Evolutionary conservation across 2,888 invertebrate genomes (phyloP).

Genomic region (Brachyptera putata): DNA sequence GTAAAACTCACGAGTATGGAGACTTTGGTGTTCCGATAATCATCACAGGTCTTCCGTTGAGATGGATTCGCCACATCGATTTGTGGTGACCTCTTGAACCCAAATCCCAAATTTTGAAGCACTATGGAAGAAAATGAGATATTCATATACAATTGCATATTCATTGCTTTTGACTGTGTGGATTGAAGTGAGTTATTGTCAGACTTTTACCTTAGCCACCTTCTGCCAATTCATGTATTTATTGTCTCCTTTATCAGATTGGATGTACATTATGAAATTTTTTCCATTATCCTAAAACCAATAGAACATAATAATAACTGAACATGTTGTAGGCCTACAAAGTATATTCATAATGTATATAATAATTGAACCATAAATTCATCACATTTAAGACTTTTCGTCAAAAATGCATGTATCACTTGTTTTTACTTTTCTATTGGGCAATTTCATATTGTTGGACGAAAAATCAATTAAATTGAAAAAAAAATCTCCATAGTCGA

Average conservation of each 20-base stretch:
- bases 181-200: not conserved
- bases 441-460: no score
- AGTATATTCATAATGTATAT: no score
- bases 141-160: not conserved
- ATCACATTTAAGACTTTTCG: no score
- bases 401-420: no score
- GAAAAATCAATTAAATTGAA: no score
- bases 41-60: conserved; percentile 49
- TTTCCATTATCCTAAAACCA: not conserved
- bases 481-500: no score
- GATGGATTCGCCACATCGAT: conserved; percentile 53
- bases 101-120: conserved; percentile 56
- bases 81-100: conserved; percentile 55
- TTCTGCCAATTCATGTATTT: not conserved
- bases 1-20: conserved; percentile 45
- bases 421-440: no score
- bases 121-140: conserved; percentile 43
- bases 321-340: no score
- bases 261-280: not conserved
- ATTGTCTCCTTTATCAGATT: not conserved
- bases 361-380: no score
- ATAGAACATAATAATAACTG: no score
- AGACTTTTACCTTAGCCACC: not conserved
- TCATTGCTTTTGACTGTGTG: not conserved
- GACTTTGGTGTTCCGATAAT: conserved; percentile 49